Evolutionary conservation across 1,140 invertebrate genomes (phyloP), one percentile per base, ranked within the genome.

Genomic region (Megalonaias nervosa): DNA sequence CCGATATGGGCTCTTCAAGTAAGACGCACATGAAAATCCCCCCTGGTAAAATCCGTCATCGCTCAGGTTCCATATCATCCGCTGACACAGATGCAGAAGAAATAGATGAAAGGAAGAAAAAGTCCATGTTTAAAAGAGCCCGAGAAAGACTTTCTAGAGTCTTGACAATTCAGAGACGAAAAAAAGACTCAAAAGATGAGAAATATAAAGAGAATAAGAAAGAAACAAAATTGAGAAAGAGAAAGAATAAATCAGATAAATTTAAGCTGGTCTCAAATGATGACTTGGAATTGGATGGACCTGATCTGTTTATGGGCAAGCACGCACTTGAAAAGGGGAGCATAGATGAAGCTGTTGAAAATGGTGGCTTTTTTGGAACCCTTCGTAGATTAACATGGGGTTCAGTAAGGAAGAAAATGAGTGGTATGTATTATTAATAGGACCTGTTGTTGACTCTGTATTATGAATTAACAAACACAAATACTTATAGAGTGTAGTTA

Each of bases 41-140:
- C 19, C 19, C 60, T 6, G 13, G 6, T 62, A 62, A 23, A 23
- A 62, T 9, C 19, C 21, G 19, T 62, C 60, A 62, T n/a, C 60
- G 21, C 21, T 62, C 60, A 62, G 21, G 60, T 62, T 62, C 60
- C 21, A 62, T 31, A n/a, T 67, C 65, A 21, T 31, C 65, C 31
- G 65, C 21, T 13, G 31, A 21, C 19, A 31, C 16, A 17, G 19
- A 67, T 31, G 17, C 21, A 23, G 65, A 67, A 31, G n/a, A 31
- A n/a, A n/a, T 23, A 21, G 19, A 74, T 13, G 71, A 67, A 14
- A 66, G 76, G 56, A 78, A 74, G 31, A 78, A 78, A 38, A 78
- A 78, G 60, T 73, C 76, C 13, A 78, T 78, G 76, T 78, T 78
- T 64, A 78, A 78, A 64, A 78, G 68, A 59, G 76, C 76, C 9